Evolutionary conservation across 2,113 vertebrate species (phyloP), one percentile per base, ranked within the genome.

Genomic region (Eurystomus gularis): DNA sequence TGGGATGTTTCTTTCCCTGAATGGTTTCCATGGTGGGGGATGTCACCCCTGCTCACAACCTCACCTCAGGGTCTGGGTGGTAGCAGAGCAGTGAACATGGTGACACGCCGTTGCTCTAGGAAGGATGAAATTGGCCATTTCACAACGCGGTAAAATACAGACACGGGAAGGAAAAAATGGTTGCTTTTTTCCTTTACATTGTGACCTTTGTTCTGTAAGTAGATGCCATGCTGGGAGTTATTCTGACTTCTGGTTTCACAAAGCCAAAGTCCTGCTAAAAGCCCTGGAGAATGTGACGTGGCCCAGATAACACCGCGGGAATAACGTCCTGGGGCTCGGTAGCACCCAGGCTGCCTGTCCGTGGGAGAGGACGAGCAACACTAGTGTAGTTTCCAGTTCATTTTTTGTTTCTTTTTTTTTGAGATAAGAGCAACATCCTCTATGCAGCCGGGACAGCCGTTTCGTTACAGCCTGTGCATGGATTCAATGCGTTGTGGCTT

Each of bases 191-290:
- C 57, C 86, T 80, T 94, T 77, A 94, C 58, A 3, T 94, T 86
- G 61, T 0, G 86, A 96, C 90, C 96, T 97, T 97, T 93, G 96
- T 42, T 87, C 95, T 62, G 62, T 80, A 35, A 10, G 65, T 75
- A 69, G 65, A 33, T 1, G 7, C 44, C 3, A 2, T 0, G 0
- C 54, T 54, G 73, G 29, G 66, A 93, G 73, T 77, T 85, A 82
- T 58, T 79, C 86, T 54, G 33, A 65, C 33, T 91, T 35, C 26
- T 82, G 86, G 37, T 93, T 90, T 91, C 73, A 91, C 73, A 92
- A 95, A 87, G 92, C 92, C 92, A 82, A 94, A 93, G 79, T 93
- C 75, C 28, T 7, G 2, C 82, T 46, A 61, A 85, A 73, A 82
- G 76, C 81, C n/a, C 37, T 8, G 39, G 44, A 62, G 69, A 75